These are phyloP conservation scores for Schmidtea mediterranea DNA, from an alignment of 1,140 invertebrate genomes.

Conservation along the genomic window DNA sequence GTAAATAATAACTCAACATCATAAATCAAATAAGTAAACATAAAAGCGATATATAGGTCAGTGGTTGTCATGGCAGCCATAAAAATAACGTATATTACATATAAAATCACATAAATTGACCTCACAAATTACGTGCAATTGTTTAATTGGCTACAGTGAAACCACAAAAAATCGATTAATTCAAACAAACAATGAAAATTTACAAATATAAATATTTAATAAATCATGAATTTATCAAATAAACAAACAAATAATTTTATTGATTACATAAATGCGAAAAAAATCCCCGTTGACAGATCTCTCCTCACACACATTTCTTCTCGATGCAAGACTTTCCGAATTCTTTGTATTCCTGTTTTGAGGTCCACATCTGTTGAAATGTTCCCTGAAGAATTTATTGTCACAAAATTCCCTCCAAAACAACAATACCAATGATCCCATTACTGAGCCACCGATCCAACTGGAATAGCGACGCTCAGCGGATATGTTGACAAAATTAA, in stretches of 20 bases:
- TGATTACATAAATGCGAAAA: neutral
- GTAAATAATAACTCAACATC: too few species aligned
- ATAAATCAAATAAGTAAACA: too few species aligned
- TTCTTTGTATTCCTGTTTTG: constrained; percentile 80
- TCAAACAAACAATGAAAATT: neutral
- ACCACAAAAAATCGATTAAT: neutral
- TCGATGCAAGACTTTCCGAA: constrained; percentile 66
- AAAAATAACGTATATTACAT: too few species aligned
- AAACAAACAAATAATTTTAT: neutral
- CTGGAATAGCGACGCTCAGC: constrained; percentile 57
- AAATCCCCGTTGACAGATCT: neutral
- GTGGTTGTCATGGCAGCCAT: too few species aligned
- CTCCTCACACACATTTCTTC: constrained; percentile 39
- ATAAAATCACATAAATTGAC: too few species aligned
- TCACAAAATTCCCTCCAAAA: too few species aligned
- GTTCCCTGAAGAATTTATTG: constrained; percentile 35
- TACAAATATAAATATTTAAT: neutral
- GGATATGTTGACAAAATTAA: constrained; percentile 36
- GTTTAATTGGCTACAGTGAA: too few species aligned
- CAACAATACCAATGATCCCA: constrained; percentile 59
- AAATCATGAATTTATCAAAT: neutral
- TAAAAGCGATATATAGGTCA: too few species aligned
- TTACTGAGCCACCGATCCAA: constrained; percentile 81
- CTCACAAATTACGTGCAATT: too few species aligned
- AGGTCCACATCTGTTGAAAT: constrained; percentile 93